Conservation (phyloP, 1,140 invertebrate genomes). For the Eupristina koningsbergeri region DNA sequence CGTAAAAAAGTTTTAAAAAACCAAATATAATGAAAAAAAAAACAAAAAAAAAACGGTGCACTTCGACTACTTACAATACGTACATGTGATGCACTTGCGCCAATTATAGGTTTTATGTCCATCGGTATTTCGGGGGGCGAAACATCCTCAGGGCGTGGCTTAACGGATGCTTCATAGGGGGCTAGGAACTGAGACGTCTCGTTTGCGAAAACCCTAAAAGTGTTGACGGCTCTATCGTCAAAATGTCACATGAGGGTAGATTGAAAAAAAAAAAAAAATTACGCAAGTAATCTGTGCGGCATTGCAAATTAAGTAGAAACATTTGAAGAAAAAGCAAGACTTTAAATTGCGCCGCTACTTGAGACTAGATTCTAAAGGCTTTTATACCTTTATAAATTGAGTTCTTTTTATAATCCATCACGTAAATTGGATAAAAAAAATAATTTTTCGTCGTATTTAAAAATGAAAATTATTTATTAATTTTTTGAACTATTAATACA, state of each 20-base stretch:
- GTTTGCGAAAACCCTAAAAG: constrained; percentile 80
- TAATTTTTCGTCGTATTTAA: too few species aligned
- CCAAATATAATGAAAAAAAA: constrained; percentile 34
- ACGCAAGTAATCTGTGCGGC: not conserved
- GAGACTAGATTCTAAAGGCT: not conserved
- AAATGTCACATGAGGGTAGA: constrained; percentile 41
- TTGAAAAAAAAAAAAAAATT: constrained; percentile 37
- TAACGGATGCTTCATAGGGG: constrained; percentile 81
- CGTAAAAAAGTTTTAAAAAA: constrained; percentile 32
- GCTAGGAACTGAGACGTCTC: constrained; percentile 84
- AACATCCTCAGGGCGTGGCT: constrained; percentile 70
- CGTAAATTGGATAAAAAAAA: too few species aligned
- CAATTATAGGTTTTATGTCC: constrained; percentile 67
- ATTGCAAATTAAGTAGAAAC: too few species aligned
- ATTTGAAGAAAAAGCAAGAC: not conserved
- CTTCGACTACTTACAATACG: constrained; percentile 74
- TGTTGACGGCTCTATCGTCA: constrained; percentile 48
- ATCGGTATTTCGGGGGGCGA: constrained; percentile 65
- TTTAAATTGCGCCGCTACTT: not conserved
- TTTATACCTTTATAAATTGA: not conserved
- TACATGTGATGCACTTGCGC: constrained; percentile 71
- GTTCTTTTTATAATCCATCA: too few species aligned
- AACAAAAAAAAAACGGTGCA: constrained; percentile 67
- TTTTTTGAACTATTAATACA: too few species aligned
- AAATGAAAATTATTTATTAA: too few species aligned